Conservation (phyloP, 1,140 invertebrate species). For the Drosophila sp. region DNA sequence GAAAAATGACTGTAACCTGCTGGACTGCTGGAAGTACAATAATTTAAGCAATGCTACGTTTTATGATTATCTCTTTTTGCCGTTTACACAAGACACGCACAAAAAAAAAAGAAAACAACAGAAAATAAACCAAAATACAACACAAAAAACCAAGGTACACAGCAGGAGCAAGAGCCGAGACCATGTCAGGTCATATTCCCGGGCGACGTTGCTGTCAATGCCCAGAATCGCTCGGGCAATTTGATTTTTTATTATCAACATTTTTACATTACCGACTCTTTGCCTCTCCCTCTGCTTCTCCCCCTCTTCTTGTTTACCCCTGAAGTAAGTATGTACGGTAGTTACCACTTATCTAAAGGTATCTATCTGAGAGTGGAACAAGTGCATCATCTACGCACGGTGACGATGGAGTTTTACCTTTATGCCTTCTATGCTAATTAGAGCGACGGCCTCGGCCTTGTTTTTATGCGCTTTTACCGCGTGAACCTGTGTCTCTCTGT, state of each 20-base stretch:
- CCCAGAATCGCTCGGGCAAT: constrained; percentile 52
- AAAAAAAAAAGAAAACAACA: constrained; percentile 17
- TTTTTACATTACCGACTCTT: constrained; percentile 21
- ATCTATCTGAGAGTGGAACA: constrained; percentile 32
- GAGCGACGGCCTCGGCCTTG: constrained; percentile 77
- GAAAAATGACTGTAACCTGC: constrained; percentile 60
- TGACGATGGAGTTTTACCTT: constrained; percentile 35
- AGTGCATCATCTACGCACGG: constrained; percentile 65
- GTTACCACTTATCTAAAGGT: constrained; percentile 15
- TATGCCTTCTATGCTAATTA: constrained; percentile 69
- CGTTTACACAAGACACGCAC: constrained; percentile 71
- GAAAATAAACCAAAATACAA: constrained; percentile 1
- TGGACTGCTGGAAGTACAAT: constrained; percentile 61
- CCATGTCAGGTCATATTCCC: constrained; percentile 29
- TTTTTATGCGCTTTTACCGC: constrained; percentile 73
- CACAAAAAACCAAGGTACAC: constrained; percentile 16
- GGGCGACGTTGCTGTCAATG: constrained; percentile 47
- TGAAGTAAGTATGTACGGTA: too few species aligned
- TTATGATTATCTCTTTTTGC: constrained; percentile 70
- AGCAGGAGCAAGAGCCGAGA: constrained; percentile 22
- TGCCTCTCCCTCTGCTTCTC: too few species aligned
- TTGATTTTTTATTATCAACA: constrained; percentile 60
- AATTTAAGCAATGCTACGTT: constrained; percentile 75
- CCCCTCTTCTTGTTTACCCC: too few species aligned
- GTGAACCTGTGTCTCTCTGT: constrained; percentile 46